phyloP scores from a whole-genome alignment of 2,888 invertebrate species.

The Willowsia nigromaculata region DNA sequence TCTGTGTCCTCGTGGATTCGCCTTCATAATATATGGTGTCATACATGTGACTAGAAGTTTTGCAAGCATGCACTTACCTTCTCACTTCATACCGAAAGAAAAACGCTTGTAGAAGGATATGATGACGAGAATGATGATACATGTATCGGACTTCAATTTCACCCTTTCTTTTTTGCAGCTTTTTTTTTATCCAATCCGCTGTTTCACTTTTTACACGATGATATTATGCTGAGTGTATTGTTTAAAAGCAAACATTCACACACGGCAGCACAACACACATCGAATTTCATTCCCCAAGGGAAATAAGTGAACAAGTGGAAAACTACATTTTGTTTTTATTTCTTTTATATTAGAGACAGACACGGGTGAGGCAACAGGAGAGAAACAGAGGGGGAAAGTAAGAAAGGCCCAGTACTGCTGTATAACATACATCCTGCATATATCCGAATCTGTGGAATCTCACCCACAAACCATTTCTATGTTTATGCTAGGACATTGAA shows the following conservation, averaged over 20 bases:
- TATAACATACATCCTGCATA: background rate
- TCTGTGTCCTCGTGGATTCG: background rate
- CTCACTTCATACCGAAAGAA: background rate
- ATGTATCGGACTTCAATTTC: constrained; percentile 37
- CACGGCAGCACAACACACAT: constrained; percentile 43
- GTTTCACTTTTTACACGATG: constrained; percentile 14
- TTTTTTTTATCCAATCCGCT: constrained; percentile 21
- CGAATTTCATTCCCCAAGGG: constrained; percentile 52
- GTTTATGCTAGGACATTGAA: too few species aligned
- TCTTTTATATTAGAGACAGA: constrained; percentile 2
- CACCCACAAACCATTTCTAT: too few species aligned
- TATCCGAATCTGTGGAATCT: background rate
- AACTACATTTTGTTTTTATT: constrained; percentile 50
- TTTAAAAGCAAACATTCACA: constrained; percentile 47
- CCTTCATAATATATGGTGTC: background rate
- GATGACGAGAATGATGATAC: constrained; percentile 24
- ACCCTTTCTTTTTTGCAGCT: constrained; percentile 2
- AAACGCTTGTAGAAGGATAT: background rate
- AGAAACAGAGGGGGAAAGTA: background rate
- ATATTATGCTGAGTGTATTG: constrained; percentile 37
- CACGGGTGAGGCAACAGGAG: background rate
- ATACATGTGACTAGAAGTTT: background rate
- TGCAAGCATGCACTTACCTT: background rate
- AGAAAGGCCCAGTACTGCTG: background rate
- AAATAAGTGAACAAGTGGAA: constrained; percentile 64